Evolutionary conservation across 92 coral and sea anemone species (phyloP), one percentile per base, ranked within the genome.

Genomic region (Porites lobata): DNA sequence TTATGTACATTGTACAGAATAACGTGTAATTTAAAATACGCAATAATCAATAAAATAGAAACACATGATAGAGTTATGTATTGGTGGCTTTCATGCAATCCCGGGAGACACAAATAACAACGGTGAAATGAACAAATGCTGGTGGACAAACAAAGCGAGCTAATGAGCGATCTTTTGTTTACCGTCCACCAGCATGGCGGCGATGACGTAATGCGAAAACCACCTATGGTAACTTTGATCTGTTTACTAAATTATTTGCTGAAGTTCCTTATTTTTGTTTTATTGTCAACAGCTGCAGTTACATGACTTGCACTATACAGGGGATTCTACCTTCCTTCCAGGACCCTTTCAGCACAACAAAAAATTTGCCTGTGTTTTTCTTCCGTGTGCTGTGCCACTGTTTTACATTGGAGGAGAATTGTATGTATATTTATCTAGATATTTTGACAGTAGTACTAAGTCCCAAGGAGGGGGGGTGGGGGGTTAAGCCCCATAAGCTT

Each of bases 291-390:
- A 84, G 61, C 75, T 84, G 50, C 79, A 73, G 53, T 50, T 84
- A 14, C 72, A 19, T 38, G 81, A 75, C 32, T 1, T 73, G 22
- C 18, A 62, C 29, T 19, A 50, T 62, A 66, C 76, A 65, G 24
- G 59, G 68, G 84, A 67, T 32, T 29, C 61, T 2, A 51, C 50
- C 53, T 85, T 76, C 50, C 32, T 80, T 67, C 89, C 98, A 17
- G 98, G 98, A 32, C 93, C 87, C 50, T 92, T 93, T 72, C 91
- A 85, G 70, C 96, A 94, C 86, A 94, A 94, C 75, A 75, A 50
- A 17, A 94, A 92, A 80, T 94, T 94, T 92, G 95, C 97, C 32
- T 86, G 94, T 92, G 95, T 92, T 47, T 94, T 94, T 38, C 61
- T 92, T 4, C 97, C 97, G n/a, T 94, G 97, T 90, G 78, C 80